Evolutionary conservation across 2,797 vertebrate genomes (phyloP).

Genomic region (Dromococcyx pavoninus): DNA sequence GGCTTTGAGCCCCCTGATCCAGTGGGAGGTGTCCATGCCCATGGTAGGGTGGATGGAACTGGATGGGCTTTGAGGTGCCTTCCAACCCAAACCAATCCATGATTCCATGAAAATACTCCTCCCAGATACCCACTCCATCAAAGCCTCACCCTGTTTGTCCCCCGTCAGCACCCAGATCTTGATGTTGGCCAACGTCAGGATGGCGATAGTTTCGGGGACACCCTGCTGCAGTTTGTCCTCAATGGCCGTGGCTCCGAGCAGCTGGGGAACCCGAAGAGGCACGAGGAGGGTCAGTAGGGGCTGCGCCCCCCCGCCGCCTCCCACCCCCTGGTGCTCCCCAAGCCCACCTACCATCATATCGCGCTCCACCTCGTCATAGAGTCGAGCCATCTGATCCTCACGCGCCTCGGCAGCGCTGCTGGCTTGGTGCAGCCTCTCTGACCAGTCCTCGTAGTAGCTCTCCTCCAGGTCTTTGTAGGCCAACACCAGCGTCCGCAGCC

Average conservation of each 20-base stretch:
- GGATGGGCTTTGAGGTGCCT: no score
- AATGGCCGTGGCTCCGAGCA: conserved; percentile 93
- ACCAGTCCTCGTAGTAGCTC: conserved; percentile 85
- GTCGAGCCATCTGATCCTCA: conserved; percentile 85
- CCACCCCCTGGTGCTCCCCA: accelerated
- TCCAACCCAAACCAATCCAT: no score
- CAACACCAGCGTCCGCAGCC: conserved; percentile 87
- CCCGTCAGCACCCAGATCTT: conserved; percentile 97
- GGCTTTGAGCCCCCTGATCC: no score
- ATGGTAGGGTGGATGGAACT: no score
- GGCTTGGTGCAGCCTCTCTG: conserved; percentile 78
- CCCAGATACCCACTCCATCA: neutral
- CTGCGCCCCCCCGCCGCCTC: no score
- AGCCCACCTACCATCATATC: conserved; percentile 85
- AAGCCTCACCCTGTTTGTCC: conserved; percentile 89
- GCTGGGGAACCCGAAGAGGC: conserved; percentile 68
- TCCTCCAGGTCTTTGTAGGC: conserved; percentile 90
- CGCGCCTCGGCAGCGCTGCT: conserved; percentile 78
- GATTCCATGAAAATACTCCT: no score
- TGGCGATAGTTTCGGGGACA: conserved; percentile 90
- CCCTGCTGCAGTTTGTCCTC: conserved; percentile 96
- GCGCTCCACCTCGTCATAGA: conserved; percentile 90
- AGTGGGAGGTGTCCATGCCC: no score
- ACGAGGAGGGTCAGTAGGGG: neutral
- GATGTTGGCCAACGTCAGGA: conserved; percentile 92